These are phyloP conservation scores for Coracias cyanogaster DNA, from an alignment of 2,797 vertebrate genomes.

Conservation along the genomic window DNA sequence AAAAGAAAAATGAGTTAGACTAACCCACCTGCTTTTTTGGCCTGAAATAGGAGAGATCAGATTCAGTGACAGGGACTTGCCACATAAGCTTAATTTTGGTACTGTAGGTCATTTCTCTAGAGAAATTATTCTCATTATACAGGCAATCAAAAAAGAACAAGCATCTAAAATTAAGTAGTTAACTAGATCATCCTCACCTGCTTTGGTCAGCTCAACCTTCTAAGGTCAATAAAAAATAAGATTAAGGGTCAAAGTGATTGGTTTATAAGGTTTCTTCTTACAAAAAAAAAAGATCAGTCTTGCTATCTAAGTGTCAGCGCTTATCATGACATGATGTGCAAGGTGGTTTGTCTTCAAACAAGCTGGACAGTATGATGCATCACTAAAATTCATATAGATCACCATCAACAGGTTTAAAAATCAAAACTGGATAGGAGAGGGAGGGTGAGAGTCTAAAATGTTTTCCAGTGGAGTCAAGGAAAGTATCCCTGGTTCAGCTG, in stretches of 20 bases:
- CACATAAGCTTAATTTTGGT: not conserved
- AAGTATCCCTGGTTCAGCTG: not conserved
- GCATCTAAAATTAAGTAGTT: not conserved
- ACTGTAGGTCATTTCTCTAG: not conserved
- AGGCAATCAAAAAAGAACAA: not conserved
- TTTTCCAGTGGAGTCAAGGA: not conserved
- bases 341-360: not conserved
- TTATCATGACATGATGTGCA: fast-evolving
- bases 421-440: not conserved
- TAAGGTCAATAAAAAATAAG: not conserved
- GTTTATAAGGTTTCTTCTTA: not conserved
- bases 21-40: not conserved
- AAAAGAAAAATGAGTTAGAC: not conserved
- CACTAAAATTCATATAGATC: not conserved
- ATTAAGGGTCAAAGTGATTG: not conserved
- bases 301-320: not conserved
- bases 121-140: not conserved
- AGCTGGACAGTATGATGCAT: not conserved
- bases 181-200: not conserved
- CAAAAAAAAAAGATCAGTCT: not conserved
- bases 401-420: not conserved
- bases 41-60: not conserved
- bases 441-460: not conserved
- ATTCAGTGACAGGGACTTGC: not conserved
- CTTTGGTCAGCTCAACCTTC: not conserved